These are phyloP conservation scores for Myiozetetes cayanensis DNA, from an alignment of 2,113 vertebrate genomes.

Conservation along the genomic window DNA sequence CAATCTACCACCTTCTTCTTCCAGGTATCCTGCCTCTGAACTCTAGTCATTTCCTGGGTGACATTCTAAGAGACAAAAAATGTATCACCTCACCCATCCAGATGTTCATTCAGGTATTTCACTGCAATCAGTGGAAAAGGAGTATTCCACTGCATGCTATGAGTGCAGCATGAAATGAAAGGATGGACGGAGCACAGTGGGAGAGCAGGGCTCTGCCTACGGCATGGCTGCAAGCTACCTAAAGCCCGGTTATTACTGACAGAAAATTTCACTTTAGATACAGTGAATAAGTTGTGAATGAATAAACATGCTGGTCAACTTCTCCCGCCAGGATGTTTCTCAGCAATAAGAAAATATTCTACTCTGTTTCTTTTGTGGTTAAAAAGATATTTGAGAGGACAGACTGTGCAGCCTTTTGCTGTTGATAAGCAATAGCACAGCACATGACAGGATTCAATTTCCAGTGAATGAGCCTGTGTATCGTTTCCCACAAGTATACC, in stretches of 20 bases:
- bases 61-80: neutral
- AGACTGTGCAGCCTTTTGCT: neutral
- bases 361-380: neutral
- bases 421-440: neutral
- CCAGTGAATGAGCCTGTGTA: neutral
- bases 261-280: neutral
- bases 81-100: neutral
- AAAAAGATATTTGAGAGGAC: neutral
- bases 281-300: neutral
- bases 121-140: neutral
- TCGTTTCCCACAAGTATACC: neutral
- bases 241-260: neutral
- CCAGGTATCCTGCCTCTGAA: neutral
- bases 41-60: neutral
- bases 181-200: neutral
- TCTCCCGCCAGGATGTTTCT: neutral
- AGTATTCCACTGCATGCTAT: neutral
- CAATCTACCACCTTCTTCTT: neutral
- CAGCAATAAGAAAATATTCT: neutral
- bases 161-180: neutral
- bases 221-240: neutral
- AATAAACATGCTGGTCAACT: neutral
- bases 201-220: neutral
- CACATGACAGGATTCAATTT: neutral
- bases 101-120: neutral